Percentiles rank a stretch among this genome's conserved stretches.
These are phyloP conservation scores for Emberiza fucata DNA, from an alignment of 2,113 vertebrate species.

Conservation along the genomic window DNA sequence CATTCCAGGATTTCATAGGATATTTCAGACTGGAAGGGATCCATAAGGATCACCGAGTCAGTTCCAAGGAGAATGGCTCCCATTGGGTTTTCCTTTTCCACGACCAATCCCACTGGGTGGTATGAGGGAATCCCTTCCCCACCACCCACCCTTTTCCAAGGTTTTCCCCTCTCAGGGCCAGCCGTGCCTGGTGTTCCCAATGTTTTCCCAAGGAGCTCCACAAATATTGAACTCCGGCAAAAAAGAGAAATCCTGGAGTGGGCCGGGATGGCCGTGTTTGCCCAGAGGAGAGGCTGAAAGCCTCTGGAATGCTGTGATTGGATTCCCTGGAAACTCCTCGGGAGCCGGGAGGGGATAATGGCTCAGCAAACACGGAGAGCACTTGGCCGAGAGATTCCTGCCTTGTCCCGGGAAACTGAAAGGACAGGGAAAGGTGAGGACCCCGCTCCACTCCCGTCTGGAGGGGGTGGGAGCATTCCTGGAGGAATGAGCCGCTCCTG, in stretches of 20 bases:
- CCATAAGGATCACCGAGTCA: background rate
- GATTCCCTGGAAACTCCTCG: conserved; percentile 7
- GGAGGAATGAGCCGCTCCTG: rapidly evolving
- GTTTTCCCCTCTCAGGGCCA: background rate
- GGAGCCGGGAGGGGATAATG: conserved; percentile 4
- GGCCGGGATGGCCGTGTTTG: background rate
- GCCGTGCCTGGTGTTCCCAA: rapidly evolving
- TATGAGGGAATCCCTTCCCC: background rate
- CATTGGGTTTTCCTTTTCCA: background rate
- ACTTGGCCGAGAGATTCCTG: conserved; percentile 5
- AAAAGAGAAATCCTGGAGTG: background rate
- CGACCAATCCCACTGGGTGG: rapidly evolving
- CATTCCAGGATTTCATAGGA: background rate
- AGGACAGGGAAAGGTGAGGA: background rate
- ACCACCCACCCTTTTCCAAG: background rate
- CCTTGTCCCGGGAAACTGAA: background rate
- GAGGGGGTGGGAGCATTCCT: background rate
- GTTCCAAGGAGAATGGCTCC: background rate
- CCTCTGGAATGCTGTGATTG: conserved; percentile 34
- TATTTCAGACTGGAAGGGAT: background rate
- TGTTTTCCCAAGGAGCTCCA: background rate
- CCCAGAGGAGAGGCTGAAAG: conserved; percentile 19
- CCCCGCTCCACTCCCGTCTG: rapidly evolving
- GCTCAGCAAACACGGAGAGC: conserved; percentile 23
- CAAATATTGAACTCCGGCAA: background rate